Evolutionary conservation across 2,888 invertebrate genomes (phyloP), one percentile per base, ranked within the genome.

Genomic region (Uropetala carovei): DNA sequence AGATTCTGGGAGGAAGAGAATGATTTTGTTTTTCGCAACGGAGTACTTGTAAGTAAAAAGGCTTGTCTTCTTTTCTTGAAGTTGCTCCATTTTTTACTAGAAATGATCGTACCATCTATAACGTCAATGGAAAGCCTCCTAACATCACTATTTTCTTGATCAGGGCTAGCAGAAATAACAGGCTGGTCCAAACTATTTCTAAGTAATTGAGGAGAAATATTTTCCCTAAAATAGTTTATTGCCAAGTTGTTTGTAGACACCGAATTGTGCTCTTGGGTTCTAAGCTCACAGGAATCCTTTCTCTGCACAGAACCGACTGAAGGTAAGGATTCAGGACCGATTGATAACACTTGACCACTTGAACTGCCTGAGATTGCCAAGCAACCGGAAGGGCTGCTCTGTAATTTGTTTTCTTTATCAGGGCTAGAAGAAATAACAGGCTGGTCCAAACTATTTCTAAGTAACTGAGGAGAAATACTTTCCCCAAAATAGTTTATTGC

Each of bases 61-160:
- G 86, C 86, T 68, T 56, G 89, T 89, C 89, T 89, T 64, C 64
- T 89, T n/a, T n/a, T 89, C 11, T 13, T 64, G 56, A 89, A 89
- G 18, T 89, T 89, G 22, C 43, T 64, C 64, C 68, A 89, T 43
- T n/a, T 43, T 27, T 18, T 64, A 11, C 13, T 13, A 64, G 43
- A 43, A 64, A 64, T 43, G 10, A 43, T 60, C 43, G 64, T 89
- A 64, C 68, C 64, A 10, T 68, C 30, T 11, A 68, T 89, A 30
- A 56, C 11, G 7, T 68, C 64, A 16, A 43, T 43, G 18, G 68
- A 89, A 18, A 56, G 5, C 43, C 13, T 13, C 9, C 13, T 56
- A 64, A 1, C 16, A 43, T 18, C 30, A n/a, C n/a, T 9, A n/a
- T 18, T 56, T 43, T 43, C 64, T 75, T 27, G 9, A 14, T 13